Conservation (phyloP, 2,113 vertebrate species). For the Isichthys henryi region DNA sequence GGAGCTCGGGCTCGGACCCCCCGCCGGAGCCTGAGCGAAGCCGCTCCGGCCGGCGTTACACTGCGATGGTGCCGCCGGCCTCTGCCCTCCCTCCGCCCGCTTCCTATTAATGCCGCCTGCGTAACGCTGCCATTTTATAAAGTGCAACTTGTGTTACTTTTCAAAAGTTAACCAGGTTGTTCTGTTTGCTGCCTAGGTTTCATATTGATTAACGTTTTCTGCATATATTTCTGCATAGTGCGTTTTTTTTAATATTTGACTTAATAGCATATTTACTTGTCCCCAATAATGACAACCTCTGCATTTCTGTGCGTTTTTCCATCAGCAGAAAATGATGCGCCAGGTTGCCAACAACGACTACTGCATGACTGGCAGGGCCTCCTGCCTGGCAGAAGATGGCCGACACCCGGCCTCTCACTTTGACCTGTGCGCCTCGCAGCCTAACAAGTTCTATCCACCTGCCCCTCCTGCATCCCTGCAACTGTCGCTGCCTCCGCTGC, state of each 20-base stretch:
- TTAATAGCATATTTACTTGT: not conserved
- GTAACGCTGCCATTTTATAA: not conserved
- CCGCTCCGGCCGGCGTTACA: too few species aligned
- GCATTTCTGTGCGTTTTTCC: slow-evolving; percentile 32
- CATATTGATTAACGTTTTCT: not conserved
- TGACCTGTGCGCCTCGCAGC: slow-evolving; percentile 80
- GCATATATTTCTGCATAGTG: not conserved
- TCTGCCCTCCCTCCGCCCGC: not conserved
- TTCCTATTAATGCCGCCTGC: not conserved
- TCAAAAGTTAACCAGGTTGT: not conserved
- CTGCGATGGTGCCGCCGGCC: too few species aligned
- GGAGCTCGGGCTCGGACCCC: not conserved
- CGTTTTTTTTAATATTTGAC: not conserved
- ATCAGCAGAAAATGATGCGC: slow-evolving; percentile 92
- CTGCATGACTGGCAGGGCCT: slow-evolving; percentile 77
- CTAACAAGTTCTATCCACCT: slow-evolving; percentile 79
- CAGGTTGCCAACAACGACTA: slow-evolving; percentile 86
- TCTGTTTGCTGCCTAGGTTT: not conserved
- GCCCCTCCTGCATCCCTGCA: slow-evolving; percentile 67
- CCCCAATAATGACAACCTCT: not conserved
- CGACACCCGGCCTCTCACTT: slow-evolving; percentile 82
- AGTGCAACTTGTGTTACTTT: not conserved
- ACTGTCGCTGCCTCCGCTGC: slow-evolving; percentile 53
- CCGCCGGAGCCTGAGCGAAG: too few species aligned
- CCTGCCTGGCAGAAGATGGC: slow-evolving; percentile 77